Evolutionary conservation across 2,113 vertebrate genomes (phyloP).

Genomic region (Eurypyga helias): DNA sequence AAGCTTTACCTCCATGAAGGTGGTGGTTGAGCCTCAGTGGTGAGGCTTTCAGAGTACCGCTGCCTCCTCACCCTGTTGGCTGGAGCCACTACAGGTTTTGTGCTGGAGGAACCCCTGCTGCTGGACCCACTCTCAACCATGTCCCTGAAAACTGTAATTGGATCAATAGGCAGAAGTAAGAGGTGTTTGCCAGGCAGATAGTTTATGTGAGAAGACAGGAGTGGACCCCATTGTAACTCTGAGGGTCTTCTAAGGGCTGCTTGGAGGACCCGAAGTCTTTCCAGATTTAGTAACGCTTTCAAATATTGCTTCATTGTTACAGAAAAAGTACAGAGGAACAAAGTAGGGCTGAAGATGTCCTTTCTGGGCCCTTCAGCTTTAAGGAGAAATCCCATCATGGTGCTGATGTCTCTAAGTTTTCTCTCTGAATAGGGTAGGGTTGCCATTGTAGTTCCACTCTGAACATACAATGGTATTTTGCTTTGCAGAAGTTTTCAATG

Average conservation of each 20-base stretch:
- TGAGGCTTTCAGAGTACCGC: not conserved
- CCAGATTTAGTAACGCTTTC: not conserved
- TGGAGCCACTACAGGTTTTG: no score
- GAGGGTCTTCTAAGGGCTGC: not conserved
- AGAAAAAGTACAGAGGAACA: not conserved
- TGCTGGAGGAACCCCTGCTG: not conserved
- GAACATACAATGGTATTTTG: not conserved
- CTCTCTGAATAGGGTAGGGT: not conserved
- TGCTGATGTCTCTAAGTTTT: not conserved
- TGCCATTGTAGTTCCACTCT: not conserved
- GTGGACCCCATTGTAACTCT: accelerated
- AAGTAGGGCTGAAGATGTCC: not conserved
- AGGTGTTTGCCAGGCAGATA: not conserved
- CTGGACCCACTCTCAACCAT: accelerated
- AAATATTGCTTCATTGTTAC: not conserved
- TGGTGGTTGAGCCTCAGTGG: not conserved
- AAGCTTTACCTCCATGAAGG: not conserved
- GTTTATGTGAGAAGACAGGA: not conserved
- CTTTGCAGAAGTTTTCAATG: not conserved
- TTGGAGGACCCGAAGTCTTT: not conserved
- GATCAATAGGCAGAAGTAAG: not conserved
- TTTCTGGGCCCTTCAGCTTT: not conserved
- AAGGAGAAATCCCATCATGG: not conserved
- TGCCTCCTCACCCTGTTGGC: accelerated
- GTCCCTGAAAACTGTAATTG: not conserved